Conservation (phyloP, 2,888 invertebrate species). For the Timema podura region DNA sequence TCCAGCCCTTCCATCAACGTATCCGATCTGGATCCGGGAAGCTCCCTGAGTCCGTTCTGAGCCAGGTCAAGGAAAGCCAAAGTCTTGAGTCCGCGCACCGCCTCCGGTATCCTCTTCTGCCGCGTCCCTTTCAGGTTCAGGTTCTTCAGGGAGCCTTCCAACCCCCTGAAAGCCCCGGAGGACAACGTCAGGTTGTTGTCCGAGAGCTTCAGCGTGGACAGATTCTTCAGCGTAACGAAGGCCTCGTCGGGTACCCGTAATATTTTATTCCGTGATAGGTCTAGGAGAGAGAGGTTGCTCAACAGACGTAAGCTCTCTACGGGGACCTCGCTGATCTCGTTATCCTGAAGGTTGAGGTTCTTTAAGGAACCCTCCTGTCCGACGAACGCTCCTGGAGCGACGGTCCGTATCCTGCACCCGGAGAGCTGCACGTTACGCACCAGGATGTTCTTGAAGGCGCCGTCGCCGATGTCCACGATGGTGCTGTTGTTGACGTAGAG, state of each 20-base stretch:
- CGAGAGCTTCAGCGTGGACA: constrained; percentile 78
- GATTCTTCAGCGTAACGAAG: constrained; percentile 65
- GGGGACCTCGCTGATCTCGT: constrained; percentile 74
- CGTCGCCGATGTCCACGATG: constrained; percentile 59
- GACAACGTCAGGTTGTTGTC: constrained; percentile 80
- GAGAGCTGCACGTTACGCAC: constrained; percentile 82
- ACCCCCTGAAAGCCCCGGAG: constrained; percentile 66
- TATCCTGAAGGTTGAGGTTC: constrained; percentile 78
- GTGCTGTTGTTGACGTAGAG: constrained; percentile 87
- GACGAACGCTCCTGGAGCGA: constrained; percentile 70
- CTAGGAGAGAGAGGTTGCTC: constrained; percentile 69
- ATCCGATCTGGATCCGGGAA: constrained; percentile 66
- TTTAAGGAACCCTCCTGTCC: constrained; percentile 77
- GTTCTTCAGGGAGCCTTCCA: constrained; percentile 80
- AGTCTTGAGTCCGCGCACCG: constrained; percentile 69
- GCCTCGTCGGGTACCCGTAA: constrained; percentile 67
- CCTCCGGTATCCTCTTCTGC: constrained; percentile 74
- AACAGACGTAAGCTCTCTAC: constrained; percentile 64
- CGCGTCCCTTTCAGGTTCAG: constrained; percentile 83
- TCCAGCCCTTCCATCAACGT: constrained; percentile 72
- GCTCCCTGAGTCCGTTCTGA: constrained; percentile 78
- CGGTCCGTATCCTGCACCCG: constrained; percentile 68
- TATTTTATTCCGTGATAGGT: constrained; percentile 79
- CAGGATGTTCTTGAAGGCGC: constrained; percentile 63
- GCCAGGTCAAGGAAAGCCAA: constrained; percentile 86